Percentiles rank a stretch among this genome's conserved stretches.
Conservation (phyloP, 2,113 vertebrate genomes). For the Lepisosteus oculatus region DNA sequence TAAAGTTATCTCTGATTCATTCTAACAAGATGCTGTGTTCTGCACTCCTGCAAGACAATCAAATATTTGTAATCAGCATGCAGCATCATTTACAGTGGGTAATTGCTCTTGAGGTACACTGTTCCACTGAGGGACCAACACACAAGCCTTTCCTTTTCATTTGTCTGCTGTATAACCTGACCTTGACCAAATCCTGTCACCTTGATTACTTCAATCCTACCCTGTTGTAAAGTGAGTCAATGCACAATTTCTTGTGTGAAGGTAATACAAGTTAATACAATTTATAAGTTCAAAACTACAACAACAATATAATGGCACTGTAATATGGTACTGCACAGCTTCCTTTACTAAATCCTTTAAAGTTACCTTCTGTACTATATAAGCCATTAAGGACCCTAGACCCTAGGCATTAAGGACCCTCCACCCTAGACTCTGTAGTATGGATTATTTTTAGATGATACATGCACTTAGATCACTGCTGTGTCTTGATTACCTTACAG, state of each 20-base stretch:
- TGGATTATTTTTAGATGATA: no score
- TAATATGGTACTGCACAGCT: no score
- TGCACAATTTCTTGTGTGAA: not conserved
- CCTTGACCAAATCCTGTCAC: slow-evolving; percentile 14
- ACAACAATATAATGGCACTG: not conserved
- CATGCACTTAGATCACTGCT: no score
- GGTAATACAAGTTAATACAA: slow-evolving; percentile 12
- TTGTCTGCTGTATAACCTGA: slow-evolving; percentile 9
- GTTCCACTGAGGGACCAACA: slow-evolving; percentile 1
- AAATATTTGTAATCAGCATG: no score
- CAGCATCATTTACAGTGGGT: no score
- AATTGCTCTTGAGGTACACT: no score
- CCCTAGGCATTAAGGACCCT: no score
- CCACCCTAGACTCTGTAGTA: no score
- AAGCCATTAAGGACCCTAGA: no score
- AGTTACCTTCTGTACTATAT: no score
- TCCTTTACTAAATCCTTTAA: no score
- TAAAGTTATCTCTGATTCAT: not conserved
- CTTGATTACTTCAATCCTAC: slow-evolving; percentile 10
- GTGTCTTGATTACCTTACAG: no score
- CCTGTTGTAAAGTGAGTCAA: not conserved
- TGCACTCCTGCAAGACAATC: not conserved
- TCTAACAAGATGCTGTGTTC: not conserved
- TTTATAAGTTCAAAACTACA: slow-evolving; percentile 1
- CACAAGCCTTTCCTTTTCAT: slow-evolving; percentile 12